Evolutionary conservation across 23 tunicate species (phyloP).

Genomic region (Trididemnum nubilum): DNA sequence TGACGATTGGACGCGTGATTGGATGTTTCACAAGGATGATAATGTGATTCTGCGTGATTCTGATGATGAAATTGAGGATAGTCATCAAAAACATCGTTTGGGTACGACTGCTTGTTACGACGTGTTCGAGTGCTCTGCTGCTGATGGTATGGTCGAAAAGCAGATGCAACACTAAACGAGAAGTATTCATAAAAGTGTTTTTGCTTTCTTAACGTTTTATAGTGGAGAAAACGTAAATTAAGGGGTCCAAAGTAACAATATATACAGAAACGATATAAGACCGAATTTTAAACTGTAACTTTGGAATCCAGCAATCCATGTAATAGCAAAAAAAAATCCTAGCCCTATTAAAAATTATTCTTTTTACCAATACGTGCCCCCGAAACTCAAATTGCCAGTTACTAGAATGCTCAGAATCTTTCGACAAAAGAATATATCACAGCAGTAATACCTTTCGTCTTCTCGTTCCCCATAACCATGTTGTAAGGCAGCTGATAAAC

Average conservation of each 20-base stretch:
- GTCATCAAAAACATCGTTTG: background rate
- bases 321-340: no score
- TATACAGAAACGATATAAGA: no score
- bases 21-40: no score
- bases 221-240: no score
- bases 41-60: no score
- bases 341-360: no score
- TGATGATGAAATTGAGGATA: no score
- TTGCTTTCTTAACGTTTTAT: background rate
- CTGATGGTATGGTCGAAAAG: slow-evolving; percentile 89
- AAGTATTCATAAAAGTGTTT: background rate
- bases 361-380: background rate
- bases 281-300: no score
- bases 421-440: background rate
- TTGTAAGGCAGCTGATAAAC: slow-evolving; percentile 36
- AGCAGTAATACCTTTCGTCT: slow-evolving; percentile 54
- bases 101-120: background rate
- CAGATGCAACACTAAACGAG: slow-evolving; percentile 55
- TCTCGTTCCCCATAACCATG: slow-evolving; percentile 54
- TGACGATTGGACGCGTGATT: no score
- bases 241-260: no score
- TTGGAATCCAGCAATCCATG: no score
- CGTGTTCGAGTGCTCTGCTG: background rate
- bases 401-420: background rate
- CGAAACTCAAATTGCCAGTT: background rate